phyloP scores from a whole-genome alignment of 2,888 invertebrate species.

The Caenorhabditis angaria region DNA sequence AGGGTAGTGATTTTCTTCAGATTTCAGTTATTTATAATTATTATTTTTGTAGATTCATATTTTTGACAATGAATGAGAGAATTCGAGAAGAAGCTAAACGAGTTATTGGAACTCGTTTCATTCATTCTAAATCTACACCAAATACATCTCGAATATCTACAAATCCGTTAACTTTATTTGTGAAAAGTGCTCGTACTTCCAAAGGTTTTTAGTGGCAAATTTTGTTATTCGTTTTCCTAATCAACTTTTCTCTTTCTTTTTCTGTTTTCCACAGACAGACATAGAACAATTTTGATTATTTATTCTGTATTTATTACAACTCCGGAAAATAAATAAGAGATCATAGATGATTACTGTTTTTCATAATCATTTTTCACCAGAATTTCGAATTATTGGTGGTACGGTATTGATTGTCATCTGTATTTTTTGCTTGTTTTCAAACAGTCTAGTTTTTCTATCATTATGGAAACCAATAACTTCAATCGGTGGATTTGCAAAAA shows the following conservation, averaged over 20 bases:
- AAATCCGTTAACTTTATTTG: background rate
- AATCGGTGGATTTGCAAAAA: constrained; percentile 32
- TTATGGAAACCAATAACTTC: constrained; percentile 11
- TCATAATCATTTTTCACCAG: too few species aligned
- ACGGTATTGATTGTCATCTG: too few species aligned
- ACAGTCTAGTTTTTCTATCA: constrained; percentile 15
- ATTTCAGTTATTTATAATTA: too few species aligned
- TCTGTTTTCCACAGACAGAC: too few species aligned
- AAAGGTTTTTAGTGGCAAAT: background rate
- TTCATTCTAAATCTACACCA: background rate
- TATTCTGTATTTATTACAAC: too few species aligned
- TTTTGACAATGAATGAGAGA: constrained; percentile 1
- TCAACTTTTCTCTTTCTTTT: too few species aligned
- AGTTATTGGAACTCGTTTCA: background rate
- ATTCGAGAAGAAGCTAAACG: background rate
- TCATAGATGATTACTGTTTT: too few species aligned
- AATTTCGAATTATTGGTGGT: too few species aligned
- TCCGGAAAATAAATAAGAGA: too few species aligned
- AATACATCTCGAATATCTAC: background rate
- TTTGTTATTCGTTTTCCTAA: too few species aligned
- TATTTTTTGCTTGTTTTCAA: constrained; percentile 15
- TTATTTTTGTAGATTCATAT: background rate
- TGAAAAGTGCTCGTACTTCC: background rate
- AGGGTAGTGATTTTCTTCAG: too few species aligned
- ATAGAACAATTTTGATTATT: too few species aligned